Evolutionary conservation across 2,888 invertebrate species (phyloP).

Genomic region (Idaea straminata): DNA sequence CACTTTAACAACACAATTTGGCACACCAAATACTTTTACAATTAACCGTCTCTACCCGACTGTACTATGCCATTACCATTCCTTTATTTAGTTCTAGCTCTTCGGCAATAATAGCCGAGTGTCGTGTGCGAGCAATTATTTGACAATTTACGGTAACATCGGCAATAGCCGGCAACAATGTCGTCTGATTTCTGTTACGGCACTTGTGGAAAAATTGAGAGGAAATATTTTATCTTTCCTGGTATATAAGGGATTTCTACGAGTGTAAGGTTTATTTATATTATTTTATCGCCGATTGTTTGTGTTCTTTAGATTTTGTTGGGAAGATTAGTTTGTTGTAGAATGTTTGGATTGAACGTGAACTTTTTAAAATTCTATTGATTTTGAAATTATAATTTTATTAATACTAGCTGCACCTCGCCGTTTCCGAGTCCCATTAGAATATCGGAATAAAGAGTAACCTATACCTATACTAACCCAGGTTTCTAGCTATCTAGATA

Average conservation of each 20-base stretch:
- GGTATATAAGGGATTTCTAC: background rate
- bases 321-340: background rate
- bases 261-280: background rate
- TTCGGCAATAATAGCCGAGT: conserved; percentile 11
- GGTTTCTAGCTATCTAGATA: too few species aligned
- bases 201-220: conserved; percentile 7
- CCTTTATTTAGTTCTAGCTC: conserved; percentile 3
- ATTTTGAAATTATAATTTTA: too few species aligned
- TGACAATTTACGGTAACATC: conserved; percentile 32
- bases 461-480: too few species aligned
- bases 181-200: conserved; percentile 34
- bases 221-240: background rate
- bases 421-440: too few species aligned
- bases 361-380: too few species aligned
- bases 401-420: too few species aligned
- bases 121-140: conserved; percentile 33
- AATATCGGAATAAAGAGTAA: too few species aligned
- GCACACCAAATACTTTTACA: background rate
- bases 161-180: conserved; percentile 38
- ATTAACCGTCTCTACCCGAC: background rate
- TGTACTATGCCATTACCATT: background rate
- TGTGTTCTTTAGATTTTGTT: background rate
- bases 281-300: background rate
- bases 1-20: background rate
- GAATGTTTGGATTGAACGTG: background rate